Evolutionary conservation across 2,113 vertebrate genomes (phyloP).

Genomic region (Callipepla squamata): DNA sequence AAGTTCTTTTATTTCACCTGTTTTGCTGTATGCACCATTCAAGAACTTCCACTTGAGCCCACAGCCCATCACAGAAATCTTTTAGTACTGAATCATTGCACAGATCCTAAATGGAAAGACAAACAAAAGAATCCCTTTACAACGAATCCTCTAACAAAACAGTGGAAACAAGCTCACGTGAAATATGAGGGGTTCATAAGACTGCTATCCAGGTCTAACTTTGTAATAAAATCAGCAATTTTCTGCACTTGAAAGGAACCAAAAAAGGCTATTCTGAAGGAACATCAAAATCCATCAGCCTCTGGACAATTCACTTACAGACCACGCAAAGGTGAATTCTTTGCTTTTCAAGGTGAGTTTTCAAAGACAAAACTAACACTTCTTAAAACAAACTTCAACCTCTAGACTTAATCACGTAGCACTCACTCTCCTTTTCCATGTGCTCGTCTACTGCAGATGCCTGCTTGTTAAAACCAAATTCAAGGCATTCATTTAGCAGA

Average conservation of each 20-base stretch:
- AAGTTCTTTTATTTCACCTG: slow-evolving; percentile 74
- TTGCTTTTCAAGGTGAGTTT: neutral
- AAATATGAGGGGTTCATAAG: neutral
- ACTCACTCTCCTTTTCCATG: neutral
- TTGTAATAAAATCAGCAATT: no score
- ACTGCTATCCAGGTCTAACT: neutral
- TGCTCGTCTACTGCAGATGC: neutral
- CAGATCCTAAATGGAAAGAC: slow-evolving; percentile 63
- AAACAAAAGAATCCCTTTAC: neutral
- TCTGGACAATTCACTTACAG: neutral
- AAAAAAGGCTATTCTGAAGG: neutral
- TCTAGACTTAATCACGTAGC: neutral
- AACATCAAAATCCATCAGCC: neutral
- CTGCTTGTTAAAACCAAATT: neutral
- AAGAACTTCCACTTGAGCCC: slow-evolving; percentile 88
- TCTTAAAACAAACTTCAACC: neutral
- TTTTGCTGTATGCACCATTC: slow-evolving; percentile 91
- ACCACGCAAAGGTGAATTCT: neutral
- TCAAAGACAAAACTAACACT: neutral
- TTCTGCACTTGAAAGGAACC: neutral
- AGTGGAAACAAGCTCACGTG: neutral
- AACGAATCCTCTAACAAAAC: neutral
- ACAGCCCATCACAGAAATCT: slow-evolving; percentile 88
- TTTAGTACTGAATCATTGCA: slow-evolving; percentile 85
- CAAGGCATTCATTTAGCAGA: neutral